Percentiles rank a stretch among this genome's conserved stretches.
phyloP scores from a whole-genome alignment of 2,888 invertebrate genomes.

The Hirtodrosophila duncani region DNA sequence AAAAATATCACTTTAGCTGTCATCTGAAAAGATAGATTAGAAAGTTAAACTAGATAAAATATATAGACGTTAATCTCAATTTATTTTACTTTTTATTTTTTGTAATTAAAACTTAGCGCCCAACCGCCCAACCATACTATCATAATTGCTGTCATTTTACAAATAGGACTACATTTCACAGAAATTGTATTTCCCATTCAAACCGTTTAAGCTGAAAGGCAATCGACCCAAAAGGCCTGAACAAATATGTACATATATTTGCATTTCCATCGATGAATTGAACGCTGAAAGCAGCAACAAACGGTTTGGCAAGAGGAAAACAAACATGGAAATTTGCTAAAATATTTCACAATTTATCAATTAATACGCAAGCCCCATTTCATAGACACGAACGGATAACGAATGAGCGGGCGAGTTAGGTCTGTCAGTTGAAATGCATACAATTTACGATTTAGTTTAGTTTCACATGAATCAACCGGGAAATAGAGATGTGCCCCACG shows the following conservation, averaged over 20 bases:
- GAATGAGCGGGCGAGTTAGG: too few relatives aligned
- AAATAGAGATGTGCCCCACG: too few relatives aligned
- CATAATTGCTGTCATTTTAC: conserved; percentile 11
- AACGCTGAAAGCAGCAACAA: conserved; percentile 1
- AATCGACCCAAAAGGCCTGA: conserved; percentile 11
- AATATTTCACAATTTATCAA: conserved; percentile 31
- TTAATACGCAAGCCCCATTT: conserved; percentile 29
- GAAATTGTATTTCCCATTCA: conserved; percentile 1
- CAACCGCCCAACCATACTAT: not conserved
- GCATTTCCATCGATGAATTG: conserved; percentile 20
- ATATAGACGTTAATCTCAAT: conserved; percentile 1
- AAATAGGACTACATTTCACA: conserved; percentile 14
- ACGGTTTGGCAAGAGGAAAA: not conserved
- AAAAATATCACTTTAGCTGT: conserved; percentile 5
- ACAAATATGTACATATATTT: conserved; percentile 25
- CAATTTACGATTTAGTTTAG: too few relatives aligned
- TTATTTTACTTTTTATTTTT: too few relatives aligned
- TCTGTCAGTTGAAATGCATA: too few relatives aligned
- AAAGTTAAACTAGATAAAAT: not conserved
- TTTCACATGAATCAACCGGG: too few relatives aligned
- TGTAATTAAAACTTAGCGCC: conserved; percentile 7
- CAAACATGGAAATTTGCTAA: conserved; percentile 1
- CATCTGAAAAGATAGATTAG: not conserved
- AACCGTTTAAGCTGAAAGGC: conserved; percentile 6
- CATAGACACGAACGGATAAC: not conserved